Evolutionary conservation across 2,113 vertebrate species (phyloP), one percentile per base, ranked within the genome.

Genomic region (Alosa alosa): DNA sequence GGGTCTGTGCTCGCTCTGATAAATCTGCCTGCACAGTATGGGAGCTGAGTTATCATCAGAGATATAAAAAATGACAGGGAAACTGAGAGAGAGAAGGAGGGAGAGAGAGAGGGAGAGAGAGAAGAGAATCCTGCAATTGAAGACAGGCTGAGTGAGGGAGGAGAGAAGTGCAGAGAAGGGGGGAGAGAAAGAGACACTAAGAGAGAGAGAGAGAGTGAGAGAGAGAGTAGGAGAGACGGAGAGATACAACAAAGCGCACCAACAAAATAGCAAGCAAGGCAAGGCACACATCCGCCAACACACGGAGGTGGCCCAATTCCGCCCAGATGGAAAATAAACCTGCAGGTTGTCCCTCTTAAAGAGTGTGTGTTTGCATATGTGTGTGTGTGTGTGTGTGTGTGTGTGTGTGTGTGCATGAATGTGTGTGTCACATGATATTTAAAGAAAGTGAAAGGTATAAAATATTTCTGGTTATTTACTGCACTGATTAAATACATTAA

Each of bases 21-120:
- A 92, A 94, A 94, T 94, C 91, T 93, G 86, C 88, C 89, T 89
- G 88, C 88, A 91, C 88, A 89, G 89, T 86, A 86, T 88, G 90
- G 90, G 89, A 88, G 85, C 89, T 88, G 89, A 94, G 90, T 93
- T 94, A 93, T 94, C 92, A 92, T 94, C 89, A 91, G 90, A 92
- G 89, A 94, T 90, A 90, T 90, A 91, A 93, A 82, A 94, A 92
- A 92, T 92, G 92, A 92, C 91, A 92, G 87, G 89, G 89, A 91
- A 85, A 89, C 90, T 81, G 84, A 89, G 75, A 50, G 75, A 86
- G 31, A 83, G 84, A 44, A 83, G 60, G 81, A 5, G 78, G 46
- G 50, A 81, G 83, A 82, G 83, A 81, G 52, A 83, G 82, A 84
- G 83, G 68, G 87, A 75, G 84, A 50, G 83, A 83, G 52, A 41